Evolutionary conservation across 1,140 invertebrate species (phyloP).

Genomic region (Philopotamus ludificatus): DNA sequence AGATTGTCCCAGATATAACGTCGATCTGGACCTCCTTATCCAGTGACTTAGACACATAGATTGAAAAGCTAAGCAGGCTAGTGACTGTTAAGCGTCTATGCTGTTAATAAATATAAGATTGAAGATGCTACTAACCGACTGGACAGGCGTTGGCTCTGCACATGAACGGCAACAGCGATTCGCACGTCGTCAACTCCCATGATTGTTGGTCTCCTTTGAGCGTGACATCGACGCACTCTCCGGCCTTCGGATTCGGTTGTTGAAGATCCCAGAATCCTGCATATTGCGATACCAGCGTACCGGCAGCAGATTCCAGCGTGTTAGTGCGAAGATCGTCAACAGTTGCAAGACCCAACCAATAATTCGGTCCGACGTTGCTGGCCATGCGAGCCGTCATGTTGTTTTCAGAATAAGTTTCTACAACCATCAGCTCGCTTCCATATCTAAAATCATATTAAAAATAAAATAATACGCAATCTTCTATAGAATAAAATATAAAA

Average conservation of each 20-base stretch:
- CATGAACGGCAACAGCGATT: conserved; percentile 91
- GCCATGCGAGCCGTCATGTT: conserved; percentile 85
- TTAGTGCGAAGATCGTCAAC: conserved; percentile 90
- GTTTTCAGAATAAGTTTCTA: conserved; percentile 87
- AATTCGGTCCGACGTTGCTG: conserved; percentile 62
- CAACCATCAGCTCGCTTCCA: conserved; percentile 86
- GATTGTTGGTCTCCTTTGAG: conserved; percentile 80
- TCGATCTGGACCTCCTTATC: too few species aligned
- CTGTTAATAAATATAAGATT: too few species aligned
- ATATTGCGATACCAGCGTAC: conserved; percentile 88
- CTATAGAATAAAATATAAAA: not conserved
- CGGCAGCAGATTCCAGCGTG: conserved; percentile 89
- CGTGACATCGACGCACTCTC: conserved; percentile 83
- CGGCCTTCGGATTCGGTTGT: conserved; percentile 82
- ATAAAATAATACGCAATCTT: conserved; percentile 2
- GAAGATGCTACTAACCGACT: conserved; percentile 69
- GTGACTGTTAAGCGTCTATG: too few species aligned
- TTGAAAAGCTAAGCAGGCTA: too few species aligned
- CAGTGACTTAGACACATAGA: too few species aligned
- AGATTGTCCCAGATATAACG: too few species aligned
- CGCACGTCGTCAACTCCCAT: conserved; percentile 91
- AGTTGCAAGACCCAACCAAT: conserved; percentile 86
- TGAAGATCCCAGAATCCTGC: conserved; percentile 85
- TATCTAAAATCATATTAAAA: conserved; percentile 67
- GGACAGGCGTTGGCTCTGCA: conserved; percentile 91